Base-by-base conservation (phyloP, 2,888 invertebrate species). In the Physocephala rufipes region DNA sequence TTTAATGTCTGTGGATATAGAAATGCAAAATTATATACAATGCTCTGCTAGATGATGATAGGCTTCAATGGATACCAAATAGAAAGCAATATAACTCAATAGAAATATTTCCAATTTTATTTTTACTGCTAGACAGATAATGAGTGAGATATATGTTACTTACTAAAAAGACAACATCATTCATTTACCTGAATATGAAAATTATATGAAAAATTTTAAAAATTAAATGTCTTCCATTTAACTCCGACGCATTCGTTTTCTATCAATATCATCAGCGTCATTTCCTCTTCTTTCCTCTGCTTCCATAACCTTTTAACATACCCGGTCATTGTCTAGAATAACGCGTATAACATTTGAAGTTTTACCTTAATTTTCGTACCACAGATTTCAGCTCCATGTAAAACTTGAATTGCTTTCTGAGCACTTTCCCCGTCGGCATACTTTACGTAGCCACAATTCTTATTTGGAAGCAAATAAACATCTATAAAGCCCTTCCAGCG, bases 361-460 rank as follows among this genome's bases (percentile, higher is more conserved):
- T 19, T 49, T 77, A 85, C 85, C 80, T 86, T 86, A 67, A 97
- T 88, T 74, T 95, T 90, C 28, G 94, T 91, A 28, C 95, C 95
- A 79, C 93, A 93, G 71, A 97, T 89, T 84, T 95, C 95, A 73
- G 95, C 94, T 12, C 95, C 96, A 82, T 97, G 95, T 61, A 97
- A 86, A 0, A 82, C 81, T 81, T 87, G 78, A 64, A 86, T 86
- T 0, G 86, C 86, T 72, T 80, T 81, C 64, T 82, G 81, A 1
- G 96, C 96, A 74, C 93, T 91, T 51, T 91, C 90, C 67, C 88
- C 89, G 63, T 88, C 89, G 2, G 95, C 92, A 86, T 93, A 97
- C 80, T 95, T 94, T 7, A 95, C 96, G 86, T 95, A 97, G 0
- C 97, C 97, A 85, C 95, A 96, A 80, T 95, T 96, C 82, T 95